A percentile compares a stretch with the other conserved stretches of the same genome.
These are phyloP conservation scores for Periophthalmodon schlosseri DNA, from an alignment of 2,113 vertebrate genomes.

Conservation along the genomic window DNA sequence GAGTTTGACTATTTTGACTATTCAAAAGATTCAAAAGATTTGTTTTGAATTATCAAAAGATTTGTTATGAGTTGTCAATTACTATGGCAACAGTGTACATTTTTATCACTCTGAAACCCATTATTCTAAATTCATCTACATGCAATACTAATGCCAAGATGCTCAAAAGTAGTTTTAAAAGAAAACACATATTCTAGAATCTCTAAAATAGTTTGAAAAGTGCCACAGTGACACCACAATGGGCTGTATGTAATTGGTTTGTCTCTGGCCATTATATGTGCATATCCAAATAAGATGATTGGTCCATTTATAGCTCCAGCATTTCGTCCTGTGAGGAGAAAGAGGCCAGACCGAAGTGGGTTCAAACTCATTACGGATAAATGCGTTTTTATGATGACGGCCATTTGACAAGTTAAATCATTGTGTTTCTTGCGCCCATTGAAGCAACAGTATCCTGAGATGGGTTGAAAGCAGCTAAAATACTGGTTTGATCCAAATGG, in stretches of 20 bases:
- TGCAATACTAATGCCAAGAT: not conserved
- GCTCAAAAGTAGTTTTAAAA: not conserved
- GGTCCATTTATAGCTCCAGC: not conserved
- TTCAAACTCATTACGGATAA: not conserved
- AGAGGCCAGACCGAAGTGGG: not conserved
- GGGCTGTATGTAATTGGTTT: not conserved
- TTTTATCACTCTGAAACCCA: too few species aligned
- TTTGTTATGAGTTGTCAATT: too few species aligned
- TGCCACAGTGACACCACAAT: not conserved
- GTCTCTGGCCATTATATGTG: not conserved
- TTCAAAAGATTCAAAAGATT: too few species aligned
- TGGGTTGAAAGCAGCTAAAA: not conserved
- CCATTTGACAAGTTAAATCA: not conserved
- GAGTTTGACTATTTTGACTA: too few species aligned
- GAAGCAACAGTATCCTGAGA: not conserved
- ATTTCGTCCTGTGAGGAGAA: not conserved
- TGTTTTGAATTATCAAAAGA: too few species aligned
- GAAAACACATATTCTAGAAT: not conserved
- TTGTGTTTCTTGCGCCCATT: not conserved
- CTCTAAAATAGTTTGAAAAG: not conserved
- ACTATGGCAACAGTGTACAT: too few species aligned
- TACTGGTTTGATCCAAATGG: not conserved
- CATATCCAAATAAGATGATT: constrained; percentile 4
- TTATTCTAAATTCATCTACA: not conserved
- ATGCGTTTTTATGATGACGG: not conserved